Evolutionary conservation across 2,888 invertebrate genomes (phyloP).

Genomic region (Stictocephala bisonia): DNA sequence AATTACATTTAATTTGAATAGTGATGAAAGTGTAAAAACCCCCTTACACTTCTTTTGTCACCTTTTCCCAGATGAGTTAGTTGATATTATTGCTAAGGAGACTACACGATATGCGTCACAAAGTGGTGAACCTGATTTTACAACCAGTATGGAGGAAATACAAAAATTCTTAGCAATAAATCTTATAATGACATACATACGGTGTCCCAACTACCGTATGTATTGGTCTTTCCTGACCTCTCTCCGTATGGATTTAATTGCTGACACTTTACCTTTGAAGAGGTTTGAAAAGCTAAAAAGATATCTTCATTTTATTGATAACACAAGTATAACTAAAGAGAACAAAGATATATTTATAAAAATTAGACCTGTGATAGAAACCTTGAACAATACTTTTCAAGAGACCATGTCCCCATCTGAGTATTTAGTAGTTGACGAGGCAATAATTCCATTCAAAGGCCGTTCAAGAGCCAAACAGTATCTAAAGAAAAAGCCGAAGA

Average conservation of each 20-base stretch:
- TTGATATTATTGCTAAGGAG: constrained; percentile 44
- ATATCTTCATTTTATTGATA: constrained; percentile 51
- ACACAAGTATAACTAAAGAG: constrained; percentile 44
- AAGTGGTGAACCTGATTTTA: constrained; percentile 22
- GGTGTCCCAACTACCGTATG: constrained; percentile 45
- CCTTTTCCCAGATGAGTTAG: constrained; percentile 46
- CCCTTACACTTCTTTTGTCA: constrained; percentile 40
- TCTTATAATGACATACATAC: constrained; percentile 51
- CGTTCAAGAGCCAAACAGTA: constrained; percentile 52
- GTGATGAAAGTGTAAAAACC: not conserved
- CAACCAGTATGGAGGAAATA: constrained; percentile 41
- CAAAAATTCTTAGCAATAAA: constrained; percentile 49
- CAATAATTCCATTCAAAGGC: constrained; percentile 56
- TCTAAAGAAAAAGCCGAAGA: constrained; percentile 46
- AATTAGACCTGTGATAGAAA: constrained; percentile 46
- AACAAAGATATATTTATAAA: constrained; percentile 52
- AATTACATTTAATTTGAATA: not conserved
- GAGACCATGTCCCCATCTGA: constrained; percentile 48
- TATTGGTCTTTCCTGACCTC: constrained; percentile 48
- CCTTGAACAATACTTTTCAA: constrained; percentile 42
- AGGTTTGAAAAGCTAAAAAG: constrained; percentile 51
- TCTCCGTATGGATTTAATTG: constrained; percentile 48
- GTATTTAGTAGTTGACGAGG: constrained; percentile 52
- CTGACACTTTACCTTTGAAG: constrained; percentile 50
- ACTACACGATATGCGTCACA: constrained; percentile 48